These are phyloP conservation scores for Oxystoma pomonae DNA, from an alignment of 2,888 invertebrate genomes.

Conservation along the genomic window DNA sequence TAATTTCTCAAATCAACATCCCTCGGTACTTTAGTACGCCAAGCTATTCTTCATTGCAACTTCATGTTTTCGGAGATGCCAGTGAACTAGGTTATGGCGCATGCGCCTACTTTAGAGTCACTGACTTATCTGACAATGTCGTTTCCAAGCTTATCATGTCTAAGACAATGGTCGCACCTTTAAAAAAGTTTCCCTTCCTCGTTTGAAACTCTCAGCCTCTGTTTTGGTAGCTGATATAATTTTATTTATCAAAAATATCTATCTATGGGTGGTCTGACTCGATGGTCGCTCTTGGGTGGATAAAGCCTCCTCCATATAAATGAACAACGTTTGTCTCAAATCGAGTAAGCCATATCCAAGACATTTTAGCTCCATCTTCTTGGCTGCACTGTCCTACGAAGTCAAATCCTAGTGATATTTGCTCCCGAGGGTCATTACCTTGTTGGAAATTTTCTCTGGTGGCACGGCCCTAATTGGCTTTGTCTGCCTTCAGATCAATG, in stretches of 20 bases:
- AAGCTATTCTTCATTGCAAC: too few species aligned
- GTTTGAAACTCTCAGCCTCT: background rate
- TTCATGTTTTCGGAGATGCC: too few species aligned
- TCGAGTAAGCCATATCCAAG: too few species aligned
- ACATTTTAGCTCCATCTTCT: background rate
- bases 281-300: slow-evolving; percentile 8
- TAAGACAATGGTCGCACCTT: slow-evolving; percentile 3
- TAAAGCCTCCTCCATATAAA: background rate
- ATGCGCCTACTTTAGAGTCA: slow-evolving; percentile 5
- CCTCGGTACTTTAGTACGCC: background rate
- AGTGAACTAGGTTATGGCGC: slow-evolving; percentile 10
- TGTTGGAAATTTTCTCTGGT: too few species aligned
- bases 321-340: too few species aligned
- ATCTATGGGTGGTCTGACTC: too few species aligned
- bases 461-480: too few species aligned
- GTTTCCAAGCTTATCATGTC: background rate
- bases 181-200: slow-evolving; percentile 1
- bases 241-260: too few species aligned
- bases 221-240: slow-evolving; percentile 4
- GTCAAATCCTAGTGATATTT: slow-evolving; percentile 3
- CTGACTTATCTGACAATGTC: too few species aligned
- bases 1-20: background rate
- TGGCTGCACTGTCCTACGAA: slow-evolving; percentile 5
- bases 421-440: slow-evolving; percentile 4
- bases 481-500: too few species aligned